These are phyloP conservation scores for Hypothenemus hampei DNA, from an alignment of 1,140 invertebrate genomes.

Conservation along the genomic window DNA sequence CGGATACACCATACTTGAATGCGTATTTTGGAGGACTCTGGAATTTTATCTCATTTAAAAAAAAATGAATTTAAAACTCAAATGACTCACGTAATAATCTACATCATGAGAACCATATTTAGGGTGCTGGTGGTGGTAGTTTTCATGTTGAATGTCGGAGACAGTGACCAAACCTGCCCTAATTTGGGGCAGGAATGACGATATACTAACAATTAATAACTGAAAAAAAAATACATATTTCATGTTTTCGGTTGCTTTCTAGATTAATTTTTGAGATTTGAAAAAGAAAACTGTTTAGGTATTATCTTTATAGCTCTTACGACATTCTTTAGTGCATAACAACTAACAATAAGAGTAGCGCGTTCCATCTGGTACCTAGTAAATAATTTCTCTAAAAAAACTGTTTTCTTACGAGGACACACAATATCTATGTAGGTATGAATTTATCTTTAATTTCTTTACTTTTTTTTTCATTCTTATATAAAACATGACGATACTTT, in stretches of 20 bases:
- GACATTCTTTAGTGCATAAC: no score
- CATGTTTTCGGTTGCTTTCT: conserved; percentile 8
- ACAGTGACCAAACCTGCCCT: neutral
- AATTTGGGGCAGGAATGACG: conserved; percentile 1
- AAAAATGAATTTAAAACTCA: neutral
- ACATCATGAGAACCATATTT: conserved; percentile 38
- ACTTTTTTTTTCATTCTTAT: no score
- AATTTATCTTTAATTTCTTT: no score
- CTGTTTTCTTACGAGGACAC: no score
- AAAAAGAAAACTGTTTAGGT: conserved; percentile 4
- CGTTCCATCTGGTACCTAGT: no score
- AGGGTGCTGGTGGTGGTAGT: conserved; percentile 45
- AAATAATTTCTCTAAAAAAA: no score
- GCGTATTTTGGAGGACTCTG: neutral
- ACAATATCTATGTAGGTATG: no score
- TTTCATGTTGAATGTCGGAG: conserved; percentile 40
- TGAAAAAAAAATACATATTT: conserved; percentile 19
- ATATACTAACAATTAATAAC: neutral
- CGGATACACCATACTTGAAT: conserved; percentile 3
- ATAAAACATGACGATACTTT: no score
- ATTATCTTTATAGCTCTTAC: no score
- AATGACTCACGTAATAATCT: conserved; percentile 29
- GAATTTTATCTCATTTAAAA: neutral
- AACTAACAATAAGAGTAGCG: no score
- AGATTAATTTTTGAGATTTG: conserved; percentile 27